Evolutionary conservation across 2,888 invertebrate genomes (phyloP), one percentile per base, ranked within the genome.

Genomic region (Scrobipalpa costella): DNA sequence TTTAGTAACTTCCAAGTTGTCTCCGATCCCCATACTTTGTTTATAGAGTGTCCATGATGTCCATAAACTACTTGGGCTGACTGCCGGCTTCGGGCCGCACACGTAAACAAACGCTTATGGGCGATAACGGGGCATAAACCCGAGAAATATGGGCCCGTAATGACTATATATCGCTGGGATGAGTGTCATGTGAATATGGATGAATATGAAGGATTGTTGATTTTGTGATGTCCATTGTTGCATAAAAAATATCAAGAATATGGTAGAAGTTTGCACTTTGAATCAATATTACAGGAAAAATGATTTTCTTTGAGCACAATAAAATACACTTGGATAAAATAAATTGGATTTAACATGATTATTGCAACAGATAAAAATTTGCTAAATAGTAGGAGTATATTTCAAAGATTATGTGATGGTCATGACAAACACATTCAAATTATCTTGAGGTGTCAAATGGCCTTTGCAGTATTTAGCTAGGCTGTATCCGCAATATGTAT

Each of bases 51-150:
- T 67, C 71, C 73, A 80, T 81, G 1, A 8, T 62, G 67, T 67
- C 71, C 73, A 80, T 81, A 80, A 80, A 84, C 72, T 79, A 81
- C 77, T 83, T 72, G 55, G 63, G 65, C 65, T 64, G 62, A 64
- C 65, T 65, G 75, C 75, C 78, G 75, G 72, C 74, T 81, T 79
- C 77, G 76, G 76, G 76, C 73, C 70, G 67, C 71, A 72, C 75
- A 74, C 75, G 80, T 80, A 80, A 83, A 83, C 79, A 83, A 79
- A 77, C 80, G 69, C 80, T 83, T 78, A 78, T 71, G 67, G 64
- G 33, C 74, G 73, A 75, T 79, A 79, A 76, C 70, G 66, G 70
- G 66, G 64, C 71, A 72, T 74, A 68, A 72, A 74, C 68, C 68
- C 58, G 62, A 65, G 63, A 65, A 71, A 72, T 65, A 63, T 67